phyloP scores from a whole-genome alignment of 2,888 invertebrate species.

The Mamestra brassicae region DNA sequence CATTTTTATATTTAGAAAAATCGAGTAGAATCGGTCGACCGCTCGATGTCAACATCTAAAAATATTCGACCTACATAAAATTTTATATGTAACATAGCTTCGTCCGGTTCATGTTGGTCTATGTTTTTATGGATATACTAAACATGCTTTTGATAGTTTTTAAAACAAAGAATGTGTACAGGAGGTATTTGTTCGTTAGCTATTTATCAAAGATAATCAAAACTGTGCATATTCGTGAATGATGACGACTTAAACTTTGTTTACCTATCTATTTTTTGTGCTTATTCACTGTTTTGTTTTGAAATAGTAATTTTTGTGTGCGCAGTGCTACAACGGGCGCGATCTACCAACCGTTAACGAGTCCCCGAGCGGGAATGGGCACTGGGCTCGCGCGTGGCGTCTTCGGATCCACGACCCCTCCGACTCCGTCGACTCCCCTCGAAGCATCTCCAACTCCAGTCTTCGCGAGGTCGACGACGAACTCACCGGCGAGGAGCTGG shows the following conservation, averaged over 20 bases:
- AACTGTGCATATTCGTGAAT: constrained; percentile 2
- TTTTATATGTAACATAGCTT: not conserved
- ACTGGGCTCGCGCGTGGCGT: constrained; percentile 81
- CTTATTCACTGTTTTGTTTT: constrained; percentile 10
- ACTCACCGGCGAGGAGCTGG: constrained; percentile 92
- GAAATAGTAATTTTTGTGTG: constrained; percentile 54
- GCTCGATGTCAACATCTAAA: constrained; percentile 16
- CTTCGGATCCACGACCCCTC: constrained; percentile 78
- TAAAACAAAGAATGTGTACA: constrained; percentile 1
- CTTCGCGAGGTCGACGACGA: constrained; percentile 94
- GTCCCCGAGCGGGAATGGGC: constrained; percentile 81
- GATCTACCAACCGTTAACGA: constrained; percentile 82
- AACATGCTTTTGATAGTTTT: constrained; percentile 6
- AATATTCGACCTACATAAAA: constrained; percentile 20
- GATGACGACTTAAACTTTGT: constrained; percentile 1
- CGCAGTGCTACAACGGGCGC: constrained; percentile 82
- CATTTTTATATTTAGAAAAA: constrained; percentile 16
- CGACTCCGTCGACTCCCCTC: constrained; percentile 87
- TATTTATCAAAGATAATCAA: not conserved
- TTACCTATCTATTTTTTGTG: constrained; percentile 3
- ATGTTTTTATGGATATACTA: constrained; percentile 23
- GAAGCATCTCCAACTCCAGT: constrained; percentile 94
- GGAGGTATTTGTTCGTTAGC: not conserved
- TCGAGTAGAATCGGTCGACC: not conserved
- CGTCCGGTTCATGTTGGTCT: constrained; percentile 7